Evolutionary conservation across 2,113 vertebrate genomes (phyloP).

Genomic region (Mungos mungo): DNA sequence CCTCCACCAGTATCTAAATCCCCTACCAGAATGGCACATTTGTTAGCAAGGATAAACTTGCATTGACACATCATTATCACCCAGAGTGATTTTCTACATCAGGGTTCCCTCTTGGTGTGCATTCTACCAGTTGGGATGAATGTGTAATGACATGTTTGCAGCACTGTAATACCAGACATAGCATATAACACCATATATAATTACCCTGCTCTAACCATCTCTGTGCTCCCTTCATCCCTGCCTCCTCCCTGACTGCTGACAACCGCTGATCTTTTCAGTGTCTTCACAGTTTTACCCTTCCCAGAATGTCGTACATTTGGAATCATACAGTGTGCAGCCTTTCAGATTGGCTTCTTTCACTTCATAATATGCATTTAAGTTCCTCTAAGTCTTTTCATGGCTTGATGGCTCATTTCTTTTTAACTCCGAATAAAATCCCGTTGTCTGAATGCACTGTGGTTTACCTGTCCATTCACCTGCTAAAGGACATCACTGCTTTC

Average conservation of each 20-base stretch:
- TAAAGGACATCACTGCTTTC: neutral
- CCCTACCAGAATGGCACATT: neutral
- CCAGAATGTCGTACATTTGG: neutral
- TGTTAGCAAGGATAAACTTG: neutral
- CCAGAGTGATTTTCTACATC: neutral
- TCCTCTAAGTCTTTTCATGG: neutral
- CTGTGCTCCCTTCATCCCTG: neutral
- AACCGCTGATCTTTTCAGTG: neutral
- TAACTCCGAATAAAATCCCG: neutral
- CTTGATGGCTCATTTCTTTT: neutral
- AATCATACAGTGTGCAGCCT: neutral
- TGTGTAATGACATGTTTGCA: neutral
- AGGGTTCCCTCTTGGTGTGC: neutral
- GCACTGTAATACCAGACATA: neutral
- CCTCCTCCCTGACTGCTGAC: neutral
- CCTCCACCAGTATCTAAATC: neutral
- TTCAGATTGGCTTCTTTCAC: neutral
- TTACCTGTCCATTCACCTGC: too few species aligned
- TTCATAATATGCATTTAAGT: neutral
- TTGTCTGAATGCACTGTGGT: neutral
- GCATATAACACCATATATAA: neutral
- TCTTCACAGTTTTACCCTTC: neutral
- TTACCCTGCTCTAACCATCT: neutral
- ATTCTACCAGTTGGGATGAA: neutral
- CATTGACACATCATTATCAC: fast-evolving